Base-by-base conservation (phyloP, 2,888 invertebrate species). In the Drosophila greeni region DNA sequence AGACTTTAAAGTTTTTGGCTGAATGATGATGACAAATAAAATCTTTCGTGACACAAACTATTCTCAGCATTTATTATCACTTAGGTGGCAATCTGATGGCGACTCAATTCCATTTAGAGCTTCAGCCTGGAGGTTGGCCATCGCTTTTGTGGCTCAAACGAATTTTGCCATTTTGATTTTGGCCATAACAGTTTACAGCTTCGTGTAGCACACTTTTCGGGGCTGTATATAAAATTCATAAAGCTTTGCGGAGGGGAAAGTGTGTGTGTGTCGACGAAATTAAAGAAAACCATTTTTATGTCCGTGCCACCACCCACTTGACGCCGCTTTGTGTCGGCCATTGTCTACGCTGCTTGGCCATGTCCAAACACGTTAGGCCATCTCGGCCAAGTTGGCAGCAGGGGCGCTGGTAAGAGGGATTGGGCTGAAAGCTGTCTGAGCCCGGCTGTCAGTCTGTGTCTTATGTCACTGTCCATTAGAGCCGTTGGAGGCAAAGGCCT, bases 381-480 rank as follows among this genome's bases (percentile, higher is more conserved):
- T 47, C 66, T 73, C 76, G 62, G 48, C 66, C 45, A 42, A 31
- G 31, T 42, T 59, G 75, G 57, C 61, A 77, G 54, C 34, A 40
- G 33, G 18, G 33, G 42, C 54, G 52, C 47, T 43, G 55, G 45
- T 49, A 72, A 31, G 69, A 52, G 56, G 61, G 53, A 66, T 29
- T 55, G 57, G 45, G 62, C 55, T 59, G 52, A 65, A 73, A 62
- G 61, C 61, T 42, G 42, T 52, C 61, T 52, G 65, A 64, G 52
- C 62, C 24, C 5, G 18, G 31, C 67, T 75, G 79, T 82, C 82
- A 73, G 76, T 65, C 74, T 66, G 65, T 76, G 80, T 76, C 82
- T 79, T 79, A 69, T 77, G 76, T 81, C 78, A 81, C 81, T 78
- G 84, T 73, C 84, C 72, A 78, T 78, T 78, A 83, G 66, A 69